Conservation (phyloP, 2,797 vertebrate genomes). For the Hafferia zeledoni region DNA sequence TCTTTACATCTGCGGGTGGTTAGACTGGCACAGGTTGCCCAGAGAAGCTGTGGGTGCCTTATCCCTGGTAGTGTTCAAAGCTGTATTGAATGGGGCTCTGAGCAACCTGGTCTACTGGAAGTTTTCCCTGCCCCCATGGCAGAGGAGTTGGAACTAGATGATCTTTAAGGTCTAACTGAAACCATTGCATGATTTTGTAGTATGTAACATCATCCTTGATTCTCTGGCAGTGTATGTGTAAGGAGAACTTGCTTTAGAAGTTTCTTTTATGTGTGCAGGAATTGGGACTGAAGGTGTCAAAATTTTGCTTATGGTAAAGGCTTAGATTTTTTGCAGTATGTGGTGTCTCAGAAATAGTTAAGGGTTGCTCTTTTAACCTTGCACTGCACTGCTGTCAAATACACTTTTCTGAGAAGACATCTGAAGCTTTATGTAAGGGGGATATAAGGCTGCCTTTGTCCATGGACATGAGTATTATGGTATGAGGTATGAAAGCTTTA, state of each 20-base stretch:
- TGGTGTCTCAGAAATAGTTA: background rate
- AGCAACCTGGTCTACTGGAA: background rate
- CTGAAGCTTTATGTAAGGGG: background rate
- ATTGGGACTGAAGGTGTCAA: background rate
- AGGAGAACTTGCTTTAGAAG: background rate
- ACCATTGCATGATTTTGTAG: background rate
- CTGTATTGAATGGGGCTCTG: background rate
- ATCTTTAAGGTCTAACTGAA: background rate
- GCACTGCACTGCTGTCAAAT: background rate
- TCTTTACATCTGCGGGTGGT: background rate
- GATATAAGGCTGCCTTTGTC: background rate
- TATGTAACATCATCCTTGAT: background rate
- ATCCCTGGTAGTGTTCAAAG: background rate
- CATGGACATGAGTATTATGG: background rate
- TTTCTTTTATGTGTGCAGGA: accelerated
- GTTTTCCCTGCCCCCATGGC: background rate
- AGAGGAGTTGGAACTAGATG: background rate
- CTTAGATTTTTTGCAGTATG: background rate
- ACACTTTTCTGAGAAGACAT: background rate
- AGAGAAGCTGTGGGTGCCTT: background rate
- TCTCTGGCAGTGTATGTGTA: background rate
- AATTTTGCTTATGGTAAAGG: background rate
- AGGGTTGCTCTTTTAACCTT: background rate
- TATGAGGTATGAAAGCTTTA: background rate
- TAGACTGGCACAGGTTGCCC: background rate